Conservation (phyloP, 2,888 invertebrate species). For the Epinotia ramella region DNA sequence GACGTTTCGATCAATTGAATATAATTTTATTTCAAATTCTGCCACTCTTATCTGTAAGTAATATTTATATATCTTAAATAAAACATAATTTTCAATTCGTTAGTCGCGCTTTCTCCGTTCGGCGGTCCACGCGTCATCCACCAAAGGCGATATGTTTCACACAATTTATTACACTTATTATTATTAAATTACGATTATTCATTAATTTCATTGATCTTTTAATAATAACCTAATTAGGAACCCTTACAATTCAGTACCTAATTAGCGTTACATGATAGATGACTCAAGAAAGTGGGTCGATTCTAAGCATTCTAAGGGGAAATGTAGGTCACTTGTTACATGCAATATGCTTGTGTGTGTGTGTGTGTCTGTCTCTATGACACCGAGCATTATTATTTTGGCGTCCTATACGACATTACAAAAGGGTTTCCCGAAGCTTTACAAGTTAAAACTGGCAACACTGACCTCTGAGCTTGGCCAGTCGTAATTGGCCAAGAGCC, state of each 20-base stretch:
- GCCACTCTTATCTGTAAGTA: constrained; percentile 26
- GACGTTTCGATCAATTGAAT: constrained; percentile 13
- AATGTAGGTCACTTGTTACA: too few relatives aligned
- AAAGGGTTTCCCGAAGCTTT: too few relatives aligned
- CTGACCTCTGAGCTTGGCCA: too few relatives aligned
- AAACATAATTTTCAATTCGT: neutral
- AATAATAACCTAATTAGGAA: constrained; percentile 8
- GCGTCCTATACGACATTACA: too few relatives aligned
- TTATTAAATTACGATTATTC: constrained; percentile 52
- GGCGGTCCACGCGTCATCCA: constrained; percentile 58
- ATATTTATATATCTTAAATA: neutral
- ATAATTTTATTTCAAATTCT: constrained; percentile 16
- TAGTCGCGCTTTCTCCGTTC: constrained; percentile 53
- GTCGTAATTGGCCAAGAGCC: too few relatives aligned
- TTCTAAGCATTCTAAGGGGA: too few relatives aligned
- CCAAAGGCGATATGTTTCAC: constrained; percentile 71
- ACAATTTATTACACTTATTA: constrained; percentile 77
- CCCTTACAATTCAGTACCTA: neutral
- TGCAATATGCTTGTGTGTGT: too few relatives aligned
- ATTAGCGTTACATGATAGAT: neutral
- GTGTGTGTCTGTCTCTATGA: too few relatives aligned
- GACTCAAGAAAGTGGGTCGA: too few relatives aligned
- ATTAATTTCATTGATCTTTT: constrained; percentile 31
- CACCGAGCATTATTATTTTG: too few relatives aligned
- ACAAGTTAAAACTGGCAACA: too few relatives aligned